Percentiles rank a stretch among this genome's conserved stretches.
phyloP scores from a whole-genome alignment of 2,113 vertebrate genomes.

The Nansenia antarctica region DNA sequence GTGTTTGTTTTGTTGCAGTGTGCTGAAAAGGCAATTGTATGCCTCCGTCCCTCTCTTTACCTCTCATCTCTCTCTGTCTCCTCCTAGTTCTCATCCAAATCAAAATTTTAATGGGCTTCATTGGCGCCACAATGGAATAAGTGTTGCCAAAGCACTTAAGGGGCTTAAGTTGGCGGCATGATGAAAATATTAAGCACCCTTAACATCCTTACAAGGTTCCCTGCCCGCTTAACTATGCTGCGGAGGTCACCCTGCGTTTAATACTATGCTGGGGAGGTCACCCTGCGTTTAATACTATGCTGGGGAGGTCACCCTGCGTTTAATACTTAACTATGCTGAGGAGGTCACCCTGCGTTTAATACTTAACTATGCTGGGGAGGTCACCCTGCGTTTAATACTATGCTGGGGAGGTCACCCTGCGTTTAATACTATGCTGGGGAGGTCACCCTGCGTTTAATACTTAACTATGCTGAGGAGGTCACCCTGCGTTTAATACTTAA shows the following conservation, averaged over 20 bases:
- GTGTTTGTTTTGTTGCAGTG: not conserved
- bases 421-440: constrained; percentile 68
- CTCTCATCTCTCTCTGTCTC: constrained; percentile 16
- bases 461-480: constrained; percentile 68
- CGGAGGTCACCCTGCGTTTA: constrained; percentile 64
- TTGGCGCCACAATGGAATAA: constrained; percentile 77
- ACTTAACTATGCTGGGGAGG: constrained; percentile 68
- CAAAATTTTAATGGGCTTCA: constrained; percentile 75
- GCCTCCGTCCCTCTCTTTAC: constrained; percentile 10
- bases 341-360: constrained; percentile 66
- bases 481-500: constrained; percentile 67
- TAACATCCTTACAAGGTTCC: constrained; percentile 69
- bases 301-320: constrained; percentile 60
- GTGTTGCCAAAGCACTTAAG: constrained; percentile 83
- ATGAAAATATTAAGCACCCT: constrained; percentile 75
- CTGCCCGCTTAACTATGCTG: constrained; percentile 67
- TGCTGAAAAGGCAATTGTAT: not conserved
- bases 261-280: constrained; percentile 66
- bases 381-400: constrained; percentile 66
- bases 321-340: constrained; percentile 69
- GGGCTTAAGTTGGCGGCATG: constrained; percentile 75
- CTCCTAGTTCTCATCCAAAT: constrained; percentile 66
- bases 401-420: constrained; percentile 63
- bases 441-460: constrained; percentile 65
- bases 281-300: constrained; percentile 69